Evolutionary conservation across 2,797 vertebrate genomes (phyloP).

Genomic region (Picus viridis): DNA sequence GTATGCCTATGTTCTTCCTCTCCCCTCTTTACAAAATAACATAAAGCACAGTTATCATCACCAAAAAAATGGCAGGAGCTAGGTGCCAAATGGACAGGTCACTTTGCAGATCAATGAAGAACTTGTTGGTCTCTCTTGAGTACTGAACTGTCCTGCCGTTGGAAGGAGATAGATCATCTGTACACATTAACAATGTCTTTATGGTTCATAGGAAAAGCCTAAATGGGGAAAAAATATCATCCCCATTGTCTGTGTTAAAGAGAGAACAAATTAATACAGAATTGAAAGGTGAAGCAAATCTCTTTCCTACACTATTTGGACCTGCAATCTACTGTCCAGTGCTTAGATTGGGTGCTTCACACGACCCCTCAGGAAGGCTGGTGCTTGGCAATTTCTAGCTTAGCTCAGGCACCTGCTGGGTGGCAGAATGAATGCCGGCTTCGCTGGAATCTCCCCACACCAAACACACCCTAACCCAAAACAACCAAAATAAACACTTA

Average conservation of each 20-base stretch:
- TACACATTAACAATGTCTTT: not conserved
- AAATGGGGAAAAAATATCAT: not conserved
- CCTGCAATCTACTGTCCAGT: accelerated
- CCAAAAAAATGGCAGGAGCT: not conserved
- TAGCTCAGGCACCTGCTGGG: not conserved
- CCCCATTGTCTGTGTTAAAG: not conserved
- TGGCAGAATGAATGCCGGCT: not conserved
- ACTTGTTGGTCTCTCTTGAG: not conserved
- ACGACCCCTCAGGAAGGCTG: not conserved
- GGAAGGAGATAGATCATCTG: not conserved
- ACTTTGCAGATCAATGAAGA: not conserved
- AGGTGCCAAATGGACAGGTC: not conserved
- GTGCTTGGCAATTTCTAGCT: accelerated
- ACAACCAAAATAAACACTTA: not conserved
- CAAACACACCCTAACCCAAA: not conserved
- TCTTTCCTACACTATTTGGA: not conserved
- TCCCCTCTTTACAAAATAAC: not conserved
- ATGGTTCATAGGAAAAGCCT: not conserved
- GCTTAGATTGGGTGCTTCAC: not conserved
- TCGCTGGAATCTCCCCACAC: not conserved
- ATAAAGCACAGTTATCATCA: not conserved
- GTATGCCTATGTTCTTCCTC: not conserved
- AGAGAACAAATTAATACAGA: not conserved
- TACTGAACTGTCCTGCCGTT: not conserved
- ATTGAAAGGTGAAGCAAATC: not conserved